Evolutionary conservation across 2,113 vertebrate species (phyloP).

Genomic region (Mugil cephalus): DNA sequence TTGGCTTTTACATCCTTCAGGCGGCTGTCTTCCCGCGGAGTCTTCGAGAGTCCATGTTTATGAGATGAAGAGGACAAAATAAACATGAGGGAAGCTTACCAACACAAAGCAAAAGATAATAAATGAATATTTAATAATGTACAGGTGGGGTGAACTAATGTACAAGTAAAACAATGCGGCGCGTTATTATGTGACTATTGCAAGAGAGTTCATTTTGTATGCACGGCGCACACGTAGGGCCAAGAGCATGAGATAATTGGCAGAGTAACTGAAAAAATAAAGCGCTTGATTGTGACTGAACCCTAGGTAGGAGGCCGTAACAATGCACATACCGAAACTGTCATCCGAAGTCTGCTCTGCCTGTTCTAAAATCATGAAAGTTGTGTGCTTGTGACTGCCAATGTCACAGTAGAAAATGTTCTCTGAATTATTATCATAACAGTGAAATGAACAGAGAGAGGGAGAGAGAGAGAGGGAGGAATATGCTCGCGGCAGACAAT

Average conservation of each 20-base stretch:
- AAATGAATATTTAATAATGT: background rate
- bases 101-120: background rate
- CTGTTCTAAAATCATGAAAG: constrained; percentile 26
- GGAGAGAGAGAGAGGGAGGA: constrained; percentile 1
- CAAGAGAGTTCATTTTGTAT: background rate
- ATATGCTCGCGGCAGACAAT: constrained; percentile 31
- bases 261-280: background rate
- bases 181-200: constrained; percentile 4
- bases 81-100: background rate
- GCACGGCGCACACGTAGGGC: constrained; percentile 3
- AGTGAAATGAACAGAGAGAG: constrained; percentile 24
- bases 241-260: constrained; percentile 1
- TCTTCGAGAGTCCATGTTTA: background rate
- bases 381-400: constrained; percentile 2
- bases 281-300: background rate
- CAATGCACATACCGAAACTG: background rate
- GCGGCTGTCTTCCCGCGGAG: background rate
- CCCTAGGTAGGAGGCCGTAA: background rate
- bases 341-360: background rate
- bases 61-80: constrained; percentile 5
- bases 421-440: constrained; percentile 31
- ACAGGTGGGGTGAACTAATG: constrained; percentile 10
- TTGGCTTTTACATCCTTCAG: constrained; percentile 10
- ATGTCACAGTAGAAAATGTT: background rate
- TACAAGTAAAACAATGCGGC: background rate